phyloP scores from a whole-genome alignment of 2,113 vertebrate genomes.

The Salvelinus namaycush region DNA sequence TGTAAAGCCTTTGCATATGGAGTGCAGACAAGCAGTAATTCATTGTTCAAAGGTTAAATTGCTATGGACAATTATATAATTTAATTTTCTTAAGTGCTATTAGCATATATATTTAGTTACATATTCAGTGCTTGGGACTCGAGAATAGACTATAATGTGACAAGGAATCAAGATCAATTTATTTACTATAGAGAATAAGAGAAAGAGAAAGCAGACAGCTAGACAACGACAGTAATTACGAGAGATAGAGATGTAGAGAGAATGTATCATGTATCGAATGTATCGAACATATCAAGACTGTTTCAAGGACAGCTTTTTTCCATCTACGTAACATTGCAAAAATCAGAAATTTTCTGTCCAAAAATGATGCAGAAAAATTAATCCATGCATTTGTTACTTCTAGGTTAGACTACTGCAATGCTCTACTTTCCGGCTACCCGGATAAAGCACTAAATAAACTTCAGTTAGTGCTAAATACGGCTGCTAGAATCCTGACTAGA shows the following conservation, averaged over 20 bases:
- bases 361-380: too few relatives aligned
- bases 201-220: constrained; percentile 4
- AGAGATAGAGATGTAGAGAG: background rate
- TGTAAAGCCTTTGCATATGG: constrained; percentile 62
- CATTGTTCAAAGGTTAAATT: constrained; percentile 57
- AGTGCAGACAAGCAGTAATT: constrained; percentile 44
- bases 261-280: too few relatives aligned
- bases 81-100: constrained; percentile 66
- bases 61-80: constrained; percentile 48
- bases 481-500: too few relatives aligned
- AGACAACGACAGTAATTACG: constrained; percentile 5
- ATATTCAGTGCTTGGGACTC: constrained; percentile 11
- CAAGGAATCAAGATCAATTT: constrained; percentile 37
- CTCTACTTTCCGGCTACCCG: too few relatives aligned
- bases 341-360: too few relatives aligned
- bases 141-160: constrained; percentile 25
- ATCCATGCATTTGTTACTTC: too few relatives aligned
- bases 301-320: too few relatives aligned
- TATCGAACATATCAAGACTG: too few relatives aligned
- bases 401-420: too few relatives aligned
- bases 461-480: too few relatives aligned
- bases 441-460: too few relatives aligned
- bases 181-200: constrained; percentile 4
- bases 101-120: constrained; percentile 62
- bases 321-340: too few relatives aligned